Percentiles rank a stretch among this genome's conserved stretches.
Evolutionary conservation across 2,797 vertebrate genomes (phyloP).

Genomic region (Antrozous pallidus): DNA sequence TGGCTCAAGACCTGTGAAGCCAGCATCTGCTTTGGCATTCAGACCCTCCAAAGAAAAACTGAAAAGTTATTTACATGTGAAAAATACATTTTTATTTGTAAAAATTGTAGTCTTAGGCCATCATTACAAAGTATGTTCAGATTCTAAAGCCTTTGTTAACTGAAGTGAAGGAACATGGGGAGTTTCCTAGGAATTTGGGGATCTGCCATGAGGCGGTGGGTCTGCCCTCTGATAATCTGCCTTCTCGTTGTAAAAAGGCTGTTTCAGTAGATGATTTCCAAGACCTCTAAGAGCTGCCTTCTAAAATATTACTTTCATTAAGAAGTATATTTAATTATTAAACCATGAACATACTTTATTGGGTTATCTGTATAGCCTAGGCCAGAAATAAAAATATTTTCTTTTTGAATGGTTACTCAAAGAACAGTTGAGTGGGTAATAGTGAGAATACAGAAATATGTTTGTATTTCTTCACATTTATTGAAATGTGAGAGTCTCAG

Average conservation of each 20-base stretch:
- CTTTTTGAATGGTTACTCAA: not conserved
- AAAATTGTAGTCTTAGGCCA: not conserved
- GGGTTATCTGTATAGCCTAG: not conserved
- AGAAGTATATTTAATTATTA: not conserved
- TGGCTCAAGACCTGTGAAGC: not conserved
- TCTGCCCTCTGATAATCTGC: not conserved
- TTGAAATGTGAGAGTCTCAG: not conserved
- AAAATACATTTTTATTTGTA: slow-evolving; percentile 12
- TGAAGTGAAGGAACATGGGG: not conserved
- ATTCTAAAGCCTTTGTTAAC: not conserved
- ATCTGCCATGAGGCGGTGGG: not conserved
- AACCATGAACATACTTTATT: not conserved
- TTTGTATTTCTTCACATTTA: slow-evolving; percentile 27
- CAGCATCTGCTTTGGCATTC: not conserved
- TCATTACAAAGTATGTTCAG: not conserved
- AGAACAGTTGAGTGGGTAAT: not conserved
- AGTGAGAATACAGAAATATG: not conserved
- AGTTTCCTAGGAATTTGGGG: not conserved
- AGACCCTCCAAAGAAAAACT: not conserved
- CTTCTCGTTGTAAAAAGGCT: not conserved
- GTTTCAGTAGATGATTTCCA: not conserved
- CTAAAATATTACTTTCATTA: not conserved
- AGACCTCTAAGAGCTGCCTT: not conserved
- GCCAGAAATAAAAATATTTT: slow-evolving; percentile 8
- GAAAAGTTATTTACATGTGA: not conserved